A percentile compares a stretch with the other conserved stretches of the same genome.
These are phyloP conservation scores for Fulica atra DNA, from an alignment of 2,113 vertebrate genomes.

Conservation along the genomic window DNA sequence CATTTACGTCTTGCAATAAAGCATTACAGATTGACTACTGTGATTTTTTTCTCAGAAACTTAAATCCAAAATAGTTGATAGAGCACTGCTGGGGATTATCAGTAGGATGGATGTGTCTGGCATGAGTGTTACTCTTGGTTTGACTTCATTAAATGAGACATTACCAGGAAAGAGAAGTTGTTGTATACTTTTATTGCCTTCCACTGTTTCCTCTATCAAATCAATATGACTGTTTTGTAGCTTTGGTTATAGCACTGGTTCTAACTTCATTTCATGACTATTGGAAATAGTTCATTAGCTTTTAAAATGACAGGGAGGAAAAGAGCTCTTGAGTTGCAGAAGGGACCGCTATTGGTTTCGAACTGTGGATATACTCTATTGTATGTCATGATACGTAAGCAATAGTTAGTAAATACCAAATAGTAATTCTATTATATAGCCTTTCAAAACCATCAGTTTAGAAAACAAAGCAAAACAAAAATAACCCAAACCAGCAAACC, in stretches of 20 bases:
- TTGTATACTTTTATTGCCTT: neutral
- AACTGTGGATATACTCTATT: neutral
- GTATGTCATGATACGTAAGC: neutral
- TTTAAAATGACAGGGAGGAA: neutral
- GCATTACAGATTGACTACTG: neutral
- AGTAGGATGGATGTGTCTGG: slow-evolving; percentile 18
- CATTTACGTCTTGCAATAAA: neutral
- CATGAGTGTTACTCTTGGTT: neutral
- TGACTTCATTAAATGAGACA: slow-evolving; percentile 29
- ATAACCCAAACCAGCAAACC: neutral
- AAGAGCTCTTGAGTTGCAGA: neutral
- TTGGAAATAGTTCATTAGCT: neutral
- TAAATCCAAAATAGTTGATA: neutral
- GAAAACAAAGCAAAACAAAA: neutral
- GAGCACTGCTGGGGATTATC: slow-evolving; percentile 21
- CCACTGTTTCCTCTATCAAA: neutral
- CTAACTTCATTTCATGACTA: neutral
- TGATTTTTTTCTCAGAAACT: neutral
- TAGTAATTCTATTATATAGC: fast-evolving
- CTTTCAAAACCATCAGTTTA: neutral
- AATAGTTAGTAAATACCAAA: neutral
- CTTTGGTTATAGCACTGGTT: neutral
- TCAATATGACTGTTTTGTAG: neutral
- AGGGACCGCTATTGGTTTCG: neutral
- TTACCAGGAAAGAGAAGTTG: slow-evolving; percentile 8